Base-by-base conservation (phyloP, 2,113 vertebrate species). In the Saimiri boliviensis region DNA sequence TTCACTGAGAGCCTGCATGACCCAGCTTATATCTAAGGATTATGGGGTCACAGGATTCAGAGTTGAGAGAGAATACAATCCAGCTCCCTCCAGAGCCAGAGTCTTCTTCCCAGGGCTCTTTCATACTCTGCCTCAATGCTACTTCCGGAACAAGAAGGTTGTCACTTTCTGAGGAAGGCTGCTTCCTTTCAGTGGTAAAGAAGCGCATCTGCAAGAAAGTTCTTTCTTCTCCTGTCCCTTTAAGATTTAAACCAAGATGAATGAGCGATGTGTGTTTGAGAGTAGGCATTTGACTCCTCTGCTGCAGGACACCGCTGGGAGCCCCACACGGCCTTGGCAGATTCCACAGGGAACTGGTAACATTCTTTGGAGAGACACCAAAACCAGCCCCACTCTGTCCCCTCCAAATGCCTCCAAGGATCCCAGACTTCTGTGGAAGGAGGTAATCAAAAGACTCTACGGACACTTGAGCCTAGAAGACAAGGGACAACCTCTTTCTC, bases 321-420 rank as follows among this genome's bases (percentile, higher is more conserved):
- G 42, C 7, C 56, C 47, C 5, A 1, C 1, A 8, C 0, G 21
- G 40, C 60, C n/a, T 16, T 11, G 35, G 13, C 23, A 56, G 37
- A 35, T 17, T 27, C 49, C 23, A 20, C 0, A 37, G 20, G 14
- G 23, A 47, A 32, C 42, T 56, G 27, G 27, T 2, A 30, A 71
- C 73, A 32, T 9, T 42, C 30, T 45, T 21, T 8, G 0, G 30
- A 32, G 74, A 80, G 16, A 54, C 9, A 32, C 2, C 37, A 6
- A 83, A 68, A 9, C 45, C 45, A 40, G 25, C 19, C 2, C 77
- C 16, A 74, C 49, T 35, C 16, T 17, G 52, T 42, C 30, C 35
- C 30, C 83, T 32, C n/a, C 17, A 42, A 13, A 80, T 20, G 27
- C 8, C n/a, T 32, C 32, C 42, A 63, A 85, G 56, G 60, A 49